phyloP scores from a whole-genome alignment of 2,113 vertebrate species.

The Eleginops maclovinus region DNA sequence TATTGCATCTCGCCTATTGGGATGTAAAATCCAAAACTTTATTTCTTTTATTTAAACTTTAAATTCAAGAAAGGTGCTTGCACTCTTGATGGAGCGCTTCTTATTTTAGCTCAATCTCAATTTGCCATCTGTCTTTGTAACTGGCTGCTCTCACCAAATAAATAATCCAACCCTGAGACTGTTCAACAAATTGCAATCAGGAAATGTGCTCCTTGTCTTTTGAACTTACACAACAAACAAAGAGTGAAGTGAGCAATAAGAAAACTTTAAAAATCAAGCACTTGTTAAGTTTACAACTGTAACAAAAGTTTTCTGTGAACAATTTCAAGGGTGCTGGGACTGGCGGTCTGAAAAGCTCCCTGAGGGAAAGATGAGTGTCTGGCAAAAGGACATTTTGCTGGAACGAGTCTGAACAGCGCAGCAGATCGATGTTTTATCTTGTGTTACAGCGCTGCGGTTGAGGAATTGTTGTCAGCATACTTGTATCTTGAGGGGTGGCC shows the following conservation, averaged over 20 bases:
- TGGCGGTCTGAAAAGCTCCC: not conserved
- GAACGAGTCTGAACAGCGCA: not conserved
- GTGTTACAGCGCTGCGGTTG: slow-evolving; percentile 12
- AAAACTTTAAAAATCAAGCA: not conserved
- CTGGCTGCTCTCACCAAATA: slow-evolving; percentile 11
- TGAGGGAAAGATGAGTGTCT: not conserved
- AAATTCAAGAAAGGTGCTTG: slow-evolving; percentile 10
- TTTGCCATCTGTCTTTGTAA: slow-evolving; percentile 46
- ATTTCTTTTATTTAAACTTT: not conserved
- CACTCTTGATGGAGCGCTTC: slow-evolving; percentile 3
- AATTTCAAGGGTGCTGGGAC: not conserved
- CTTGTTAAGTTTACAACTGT: not conserved
- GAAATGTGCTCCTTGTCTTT: not conserved
- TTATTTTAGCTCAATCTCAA: slow-evolving; percentile 13
- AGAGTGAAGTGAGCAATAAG: not conserved
- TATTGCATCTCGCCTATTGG: no score
- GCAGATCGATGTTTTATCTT: slow-evolving; percentile 16
- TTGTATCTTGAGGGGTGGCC: slow-evolving; percentile 20
- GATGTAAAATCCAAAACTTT: no score
- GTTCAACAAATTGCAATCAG: slow-evolving; percentile 3
- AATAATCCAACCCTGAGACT: slow-evolving; percentile 29
- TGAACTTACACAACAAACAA: not conserved
- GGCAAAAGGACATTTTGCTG: slow-evolving; percentile 19
- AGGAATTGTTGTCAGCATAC: slow-evolving; percentile 31
- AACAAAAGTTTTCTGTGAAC: not conserved